These are phyloP conservation scores for Sebastes minor DNA, from an alignment of 2,797 vertebrate genomes.

Conservation along the genomic window DNA sequence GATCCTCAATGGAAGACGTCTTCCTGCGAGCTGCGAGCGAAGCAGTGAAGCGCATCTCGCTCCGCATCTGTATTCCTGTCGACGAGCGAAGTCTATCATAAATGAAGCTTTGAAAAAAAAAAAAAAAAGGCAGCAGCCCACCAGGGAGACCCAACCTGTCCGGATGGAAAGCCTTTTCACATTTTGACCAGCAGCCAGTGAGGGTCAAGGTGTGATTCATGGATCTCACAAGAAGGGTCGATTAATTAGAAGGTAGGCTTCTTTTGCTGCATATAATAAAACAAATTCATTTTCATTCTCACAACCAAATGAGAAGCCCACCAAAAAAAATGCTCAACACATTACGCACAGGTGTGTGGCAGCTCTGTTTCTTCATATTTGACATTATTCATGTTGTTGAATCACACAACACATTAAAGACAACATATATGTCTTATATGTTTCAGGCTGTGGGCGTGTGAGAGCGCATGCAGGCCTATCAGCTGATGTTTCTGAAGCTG, in stretches of 20 bases:
- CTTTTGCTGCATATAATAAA: background rate
- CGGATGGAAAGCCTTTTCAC: background rate
- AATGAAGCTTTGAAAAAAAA: slow-evolving; percentile 31
- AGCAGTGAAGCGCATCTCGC: slow-evolving; percentile 38
- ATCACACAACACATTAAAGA: background rate
- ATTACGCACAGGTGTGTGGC: background rate
- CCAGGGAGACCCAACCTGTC: background rate
- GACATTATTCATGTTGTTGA: background rate
- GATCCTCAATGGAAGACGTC: slow-evolving; percentile 74
- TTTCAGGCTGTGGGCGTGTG: background rate
- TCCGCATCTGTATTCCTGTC: slow-evolving; percentile 25
- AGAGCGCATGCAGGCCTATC: background rate
- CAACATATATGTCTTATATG: accelerated
- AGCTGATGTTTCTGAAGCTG: slow-evolving; percentile 25
- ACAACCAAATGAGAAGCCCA: background rate
- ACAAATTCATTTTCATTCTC: too few relatives aligned
- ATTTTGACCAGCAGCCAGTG: slow-evolving; percentile 36
- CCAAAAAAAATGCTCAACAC: background rate
- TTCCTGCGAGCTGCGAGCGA: slow-evolving; percentile 52
- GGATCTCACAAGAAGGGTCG: slow-evolving; percentile 47
- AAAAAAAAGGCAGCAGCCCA: background rate
- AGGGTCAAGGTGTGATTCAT: slow-evolving; percentile 60
- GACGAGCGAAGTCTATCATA: slow-evolving; percentile 25
- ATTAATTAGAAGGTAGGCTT: slow-evolving; percentile 62
- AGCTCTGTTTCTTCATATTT: background rate